Base-by-base conservation (phyloP, 2,797 vertebrate species). In the Macropodus opercularis region DNA sequence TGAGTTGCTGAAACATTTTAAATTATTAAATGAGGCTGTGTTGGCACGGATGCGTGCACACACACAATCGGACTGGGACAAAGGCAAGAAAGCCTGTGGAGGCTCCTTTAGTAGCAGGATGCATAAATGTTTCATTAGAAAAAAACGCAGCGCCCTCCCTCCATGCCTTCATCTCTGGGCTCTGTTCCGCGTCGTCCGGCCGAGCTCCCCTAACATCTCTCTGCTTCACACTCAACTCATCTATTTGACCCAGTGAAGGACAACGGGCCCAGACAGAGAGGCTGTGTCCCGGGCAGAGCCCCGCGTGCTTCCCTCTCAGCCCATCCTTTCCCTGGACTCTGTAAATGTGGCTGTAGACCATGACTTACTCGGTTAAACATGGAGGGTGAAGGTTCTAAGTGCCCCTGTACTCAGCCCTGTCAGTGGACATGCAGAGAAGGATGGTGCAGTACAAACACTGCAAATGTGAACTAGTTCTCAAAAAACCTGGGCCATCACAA, bases 101-200 rank as follows among this genome's bases (percentile, higher is more conserved):
- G 17, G 29, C 58, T 75, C 32, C 63, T 68, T 67, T 75, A 59
- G 70, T 49, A 31, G 58, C 21, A 53, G 44, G 49, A 5, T 11
- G 54, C 52, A 65, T 88, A 53, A 63, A 87, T 87, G 59, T 87
- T 87, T 85, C 38, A 89, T 79, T 73, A 76, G 66, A 70, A 56
- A 63, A n/a, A 80, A 83, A 80, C 62, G 62, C 73, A 75, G 61
- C 73, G 61, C 65, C 17, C 57, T 71, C 48, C 15, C 54, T 50
- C 38, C 7, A n/a, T 65, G 61, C 50, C 62, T 68, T 79, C 53
- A 57, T 80, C 72, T 69, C 42, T 42, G 57, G 51, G 60, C 58
- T 74, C 23, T 43, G 69, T 72, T 61, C 68, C 23, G 26, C 73
- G 77, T 82, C 75, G 76, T 71, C 61, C 56, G 44, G 67, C 63